These are phyloP conservation scores for Drosophila busckii DNA, from an alignment of 1,140 invertebrate species.

Conservation along the genomic window DNA sequence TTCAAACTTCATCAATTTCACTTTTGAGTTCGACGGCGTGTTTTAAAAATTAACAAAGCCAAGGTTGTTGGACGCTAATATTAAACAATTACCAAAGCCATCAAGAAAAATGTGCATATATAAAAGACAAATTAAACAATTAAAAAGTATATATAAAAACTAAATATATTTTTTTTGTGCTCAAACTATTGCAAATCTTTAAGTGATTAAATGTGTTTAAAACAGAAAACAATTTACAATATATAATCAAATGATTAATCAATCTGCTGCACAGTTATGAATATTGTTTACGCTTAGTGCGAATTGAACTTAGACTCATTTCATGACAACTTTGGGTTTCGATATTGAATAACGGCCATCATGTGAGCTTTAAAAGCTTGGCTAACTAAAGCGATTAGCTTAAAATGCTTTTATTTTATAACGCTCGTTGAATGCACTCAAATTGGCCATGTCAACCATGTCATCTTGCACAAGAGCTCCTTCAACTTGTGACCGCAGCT, in stretches of 20 bases:
- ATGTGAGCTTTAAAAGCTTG: conserved; percentile 5
- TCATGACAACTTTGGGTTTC: conserved; percentile 11
- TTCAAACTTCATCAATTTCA: conserved; percentile 44
- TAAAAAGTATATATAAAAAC: conserved; percentile 32
- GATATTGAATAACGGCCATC: conserved; percentile 24
- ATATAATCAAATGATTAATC: too few species aligned
- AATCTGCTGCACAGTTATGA: too few species aligned
- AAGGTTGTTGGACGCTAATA: conserved; percentile 46
- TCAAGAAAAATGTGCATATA: conserved; percentile 15
- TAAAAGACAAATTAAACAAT: conserved; percentile 49
- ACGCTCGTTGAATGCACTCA: conserved; percentile 5
- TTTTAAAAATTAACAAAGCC: conserved; percentile 50
- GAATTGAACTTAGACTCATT: too few species aligned
- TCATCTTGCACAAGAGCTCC: conserved; percentile 27
- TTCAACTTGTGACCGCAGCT: conserved; percentile 10
- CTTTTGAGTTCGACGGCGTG: conserved; percentile 40
- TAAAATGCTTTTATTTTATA: not conserved
- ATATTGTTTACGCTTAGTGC: too few species aligned
- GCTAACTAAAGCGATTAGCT: conserved; percentile 8
- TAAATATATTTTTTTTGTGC: too few species aligned
- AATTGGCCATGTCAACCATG: conserved; percentile 1
- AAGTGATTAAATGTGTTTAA: too few species aligned
- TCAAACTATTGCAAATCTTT: too few species aligned
- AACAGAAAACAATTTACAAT: too few species aligned
- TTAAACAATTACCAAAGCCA: conserved; percentile 28